phyloP scores from a whole-genome alignment of 2,797 vertebrate species.

The Enteromius afrohamiltoni region DNA sequence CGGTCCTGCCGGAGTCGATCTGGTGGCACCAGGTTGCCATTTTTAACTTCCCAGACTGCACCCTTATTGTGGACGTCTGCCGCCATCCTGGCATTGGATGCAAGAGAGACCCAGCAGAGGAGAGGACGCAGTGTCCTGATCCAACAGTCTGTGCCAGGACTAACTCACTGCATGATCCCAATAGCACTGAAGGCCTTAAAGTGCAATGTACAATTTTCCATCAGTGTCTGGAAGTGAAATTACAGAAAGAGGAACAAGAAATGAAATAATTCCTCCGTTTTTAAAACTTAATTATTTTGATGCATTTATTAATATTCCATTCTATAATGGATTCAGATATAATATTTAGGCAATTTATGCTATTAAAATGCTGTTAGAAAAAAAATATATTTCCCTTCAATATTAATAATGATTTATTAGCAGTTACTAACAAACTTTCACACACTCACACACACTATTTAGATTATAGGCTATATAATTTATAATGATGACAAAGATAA shows the following conservation, averaged over 20 bases:
- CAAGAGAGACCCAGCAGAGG: constrained; percentile 50
- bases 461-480: too few species aligned
- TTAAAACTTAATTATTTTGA: background rate
- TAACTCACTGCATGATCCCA: constrained; percentile 27
- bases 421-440: background rate
- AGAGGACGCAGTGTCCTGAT: constrained; percentile 1
- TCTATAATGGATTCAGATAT: background rate
- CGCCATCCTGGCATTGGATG: constrained; percentile 78
- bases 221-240: constrained; percentile 8
- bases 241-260: constrained; percentile 4
- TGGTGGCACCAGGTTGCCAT: constrained; percentile 75
- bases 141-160: constrained; percentile 13
- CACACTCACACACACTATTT: background rate
- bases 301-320: background rate
- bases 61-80: constrained; percentile 78
- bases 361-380: background rate
- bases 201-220: background rate
- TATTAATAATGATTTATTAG: background rate
- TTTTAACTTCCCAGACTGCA: constrained; percentile 76
- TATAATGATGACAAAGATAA: background rate
- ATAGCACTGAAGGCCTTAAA: background rate
- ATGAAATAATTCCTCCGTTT: background rate
- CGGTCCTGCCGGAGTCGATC: constrained; percentile 81
- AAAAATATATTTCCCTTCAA: background rate
- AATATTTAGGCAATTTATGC: background rate